phyloP scores from a whole-genome alignment of 2,113 vertebrate species.

The Albula goreensis region DNA sequence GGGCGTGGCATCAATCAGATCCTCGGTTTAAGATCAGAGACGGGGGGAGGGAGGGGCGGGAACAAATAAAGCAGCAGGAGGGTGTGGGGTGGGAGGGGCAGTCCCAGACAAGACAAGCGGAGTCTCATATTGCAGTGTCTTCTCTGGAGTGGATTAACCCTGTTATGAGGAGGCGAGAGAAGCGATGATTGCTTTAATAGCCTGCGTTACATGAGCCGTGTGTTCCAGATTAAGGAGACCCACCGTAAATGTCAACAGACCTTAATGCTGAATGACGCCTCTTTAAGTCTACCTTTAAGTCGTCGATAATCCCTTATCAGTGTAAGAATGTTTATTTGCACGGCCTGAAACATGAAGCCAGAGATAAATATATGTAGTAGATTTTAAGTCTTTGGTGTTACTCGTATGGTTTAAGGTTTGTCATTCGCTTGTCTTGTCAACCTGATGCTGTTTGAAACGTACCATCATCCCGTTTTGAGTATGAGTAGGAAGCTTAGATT shows the following conservation, averaged over 20 bases:
- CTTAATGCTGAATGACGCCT: slow-evolving; percentile 18
- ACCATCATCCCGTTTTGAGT: background rate
- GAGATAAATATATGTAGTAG: background rate
- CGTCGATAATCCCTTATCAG: background rate
- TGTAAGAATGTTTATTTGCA: background rate
- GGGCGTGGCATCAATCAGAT: too few species aligned
- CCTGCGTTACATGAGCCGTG: slow-evolving; percentile 7
- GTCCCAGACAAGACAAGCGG: background rate
- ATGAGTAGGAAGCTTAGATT: slow-evolving; percentile 13
- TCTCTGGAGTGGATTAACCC: slow-evolving; percentile 11
- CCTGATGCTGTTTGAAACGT: slow-evolving; percentile 13
- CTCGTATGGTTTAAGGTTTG: slow-evolving; percentile 2
- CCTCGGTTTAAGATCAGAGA: background rate
- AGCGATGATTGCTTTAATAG: slow-evolving; percentile 10
- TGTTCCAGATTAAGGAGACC: slow-evolving; percentile 19
- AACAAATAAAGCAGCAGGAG: background rate
- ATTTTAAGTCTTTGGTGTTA: background rate
- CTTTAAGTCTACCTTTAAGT: slow-evolving; percentile 4
- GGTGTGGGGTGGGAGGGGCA: background rate
- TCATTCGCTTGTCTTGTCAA: background rate
- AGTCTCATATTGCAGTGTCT: background rate
- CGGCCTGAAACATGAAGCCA: background rate
- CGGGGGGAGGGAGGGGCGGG: too few species aligned
- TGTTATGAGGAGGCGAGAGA: slow-evolving; percentile 13
- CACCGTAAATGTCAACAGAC: slow-evolving; percentile 25